These are phyloP conservation scores for Apocheima hispidaria DNA, from an alignment of 2,888 invertebrate species.

Conservation along the genomic window DNA sequence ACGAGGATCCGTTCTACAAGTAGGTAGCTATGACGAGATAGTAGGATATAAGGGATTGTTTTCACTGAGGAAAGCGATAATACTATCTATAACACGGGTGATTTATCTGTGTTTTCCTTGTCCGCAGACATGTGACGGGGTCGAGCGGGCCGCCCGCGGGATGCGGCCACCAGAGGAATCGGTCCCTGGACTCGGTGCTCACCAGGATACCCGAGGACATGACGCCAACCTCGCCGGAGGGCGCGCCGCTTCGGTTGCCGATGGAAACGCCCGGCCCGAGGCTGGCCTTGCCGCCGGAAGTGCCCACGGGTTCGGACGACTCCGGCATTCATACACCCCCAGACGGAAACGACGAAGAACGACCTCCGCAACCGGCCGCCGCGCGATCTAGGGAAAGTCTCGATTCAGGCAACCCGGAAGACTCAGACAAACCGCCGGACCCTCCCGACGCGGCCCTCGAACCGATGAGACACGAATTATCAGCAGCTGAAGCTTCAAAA, in stretches of 20 bases:
- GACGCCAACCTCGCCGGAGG: conserved; percentile 86
- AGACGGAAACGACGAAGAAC: conserved; percentile 80
- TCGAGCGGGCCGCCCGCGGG: conserved; percentile 79
- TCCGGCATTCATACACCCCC: conserved; percentile 88
- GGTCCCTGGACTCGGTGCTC: conserved; percentile 95
- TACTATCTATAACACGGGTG: conserved; percentile 30
- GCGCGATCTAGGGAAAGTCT: conserved; percentile 91
- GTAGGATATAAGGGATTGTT: conserved; percentile 38
- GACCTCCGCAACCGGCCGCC: conserved; percentile 80
- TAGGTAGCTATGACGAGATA: conserved; percentile 55
- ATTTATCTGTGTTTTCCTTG: conserved; percentile 60
- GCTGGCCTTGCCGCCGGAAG: conserved; percentile 83
- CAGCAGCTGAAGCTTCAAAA: conserved; percentile 72
- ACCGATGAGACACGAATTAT: conserved; percentile 63
- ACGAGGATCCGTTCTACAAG: conserved; percentile 82
- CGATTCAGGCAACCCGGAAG: conserved; percentile 89
- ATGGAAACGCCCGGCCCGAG: conserved; percentile 82
- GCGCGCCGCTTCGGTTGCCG: conserved; percentile 73
- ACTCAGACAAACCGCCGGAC: conserved; percentile 83
- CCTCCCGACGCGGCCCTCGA: conserved; percentile 69
- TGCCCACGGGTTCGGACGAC: conserved; percentile 90
- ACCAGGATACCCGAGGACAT: conserved; percentile 95
- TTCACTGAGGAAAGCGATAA: conserved; percentile 39
- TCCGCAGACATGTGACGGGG: conserved; percentile 80
- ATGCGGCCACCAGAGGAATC: conserved; percentile 93